A percentile compares a stretch with the other conserved stretches of the same genome.
phyloP scores from a whole-genome alignment of 2,888 invertebrate genomes.

The Amphipyra berbera region DNA sequence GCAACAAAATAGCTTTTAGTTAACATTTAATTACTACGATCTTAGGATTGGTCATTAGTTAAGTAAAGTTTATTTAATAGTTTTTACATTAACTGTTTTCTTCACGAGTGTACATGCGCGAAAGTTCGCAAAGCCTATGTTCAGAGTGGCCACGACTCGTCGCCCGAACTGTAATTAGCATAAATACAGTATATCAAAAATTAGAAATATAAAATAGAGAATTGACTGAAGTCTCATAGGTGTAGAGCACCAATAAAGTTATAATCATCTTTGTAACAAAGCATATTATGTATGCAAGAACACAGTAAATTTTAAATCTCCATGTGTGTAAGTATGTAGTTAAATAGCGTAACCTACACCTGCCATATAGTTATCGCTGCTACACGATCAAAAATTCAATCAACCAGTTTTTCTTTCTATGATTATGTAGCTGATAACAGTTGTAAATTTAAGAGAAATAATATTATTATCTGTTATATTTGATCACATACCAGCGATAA shows the following conservation, averaged over 20 bases:
- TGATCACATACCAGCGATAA: slow-evolving; percentile 25
- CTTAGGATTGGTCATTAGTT: too few species aligned
- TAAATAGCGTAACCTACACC: not conserved
- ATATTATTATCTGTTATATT: slow-evolving; percentile 4
- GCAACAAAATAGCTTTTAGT: too few species aligned
- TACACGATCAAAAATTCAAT: slow-evolving; percentile 8
- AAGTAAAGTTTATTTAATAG: too few species aligned
- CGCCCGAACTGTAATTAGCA: slow-evolving; percentile 22
- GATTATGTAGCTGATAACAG: not conserved
- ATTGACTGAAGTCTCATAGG: slow-evolving; percentile 28
- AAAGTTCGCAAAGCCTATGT: too few species aligned
- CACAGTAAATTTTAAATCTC: slow-evolving; percentile 25
- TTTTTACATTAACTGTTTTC: too few species aligned
- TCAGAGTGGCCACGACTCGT: too few species aligned
- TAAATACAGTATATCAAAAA: slow-evolving; percentile 40
- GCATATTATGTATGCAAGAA: slow-evolving; percentile 25
- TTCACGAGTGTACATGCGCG: too few species aligned
- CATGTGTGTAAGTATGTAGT: not conserved
- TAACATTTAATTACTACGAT: too few species aligned
- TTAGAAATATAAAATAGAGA: slow-evolving; percentile 28
- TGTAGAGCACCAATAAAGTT: slow-evolving; percentile 25
- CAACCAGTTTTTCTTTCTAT: not conserved
- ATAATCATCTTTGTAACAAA: slow-evolving; percentile 28
- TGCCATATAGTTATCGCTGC: slow-evolving; percentile 13
- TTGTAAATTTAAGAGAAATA: not conserved